A percentile compares a stretch with the other conserved stretches of the same genome.
Evolutionary conservation across 1,140 invertebrate species (phyloP).

Genomic region (Drosophila ananassae): DNA sequence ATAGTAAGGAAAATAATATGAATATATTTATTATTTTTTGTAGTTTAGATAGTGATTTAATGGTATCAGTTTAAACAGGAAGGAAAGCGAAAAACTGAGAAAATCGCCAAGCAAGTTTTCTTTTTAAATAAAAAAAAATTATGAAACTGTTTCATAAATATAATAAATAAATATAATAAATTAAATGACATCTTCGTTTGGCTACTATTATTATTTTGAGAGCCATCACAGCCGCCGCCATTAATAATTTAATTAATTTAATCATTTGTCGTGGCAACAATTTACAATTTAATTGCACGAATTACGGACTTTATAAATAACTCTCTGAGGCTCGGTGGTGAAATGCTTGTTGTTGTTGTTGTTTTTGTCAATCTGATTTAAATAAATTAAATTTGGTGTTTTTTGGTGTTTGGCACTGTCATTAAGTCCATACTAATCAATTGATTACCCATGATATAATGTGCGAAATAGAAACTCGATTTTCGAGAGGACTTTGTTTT

Average conservation of each 20-base stretch:
- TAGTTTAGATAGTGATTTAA: slow-evolving; percentile 10
- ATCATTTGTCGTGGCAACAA: slow-evolving; percentile 57
- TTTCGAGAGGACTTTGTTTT: slow-evolving; percentile 1
- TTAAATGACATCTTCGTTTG: slow-evolving; percentile 13
- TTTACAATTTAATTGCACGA: slow-evolving; percentile 75
- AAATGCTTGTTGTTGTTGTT: slow-evolving; percentile 12
- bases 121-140: no score
- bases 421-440: slow-evolving; percentile 31
- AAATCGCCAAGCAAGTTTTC: slow-evolving; percentile 36
- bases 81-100: slow-evolving; percentile 5
- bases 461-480: neutral
- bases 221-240: slow-evolving; percentile 17
- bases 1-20: neutral
- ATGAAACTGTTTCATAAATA: no score
- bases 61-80: neutral
- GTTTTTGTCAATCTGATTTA: slow-evolving; percentile 2
- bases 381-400: slow-evolving; percentile 1
- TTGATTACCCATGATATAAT: slow-evolving; percentile 32
- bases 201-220: slow-evolving; percentile 19
- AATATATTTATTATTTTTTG: slow-evolving; percentile 1
- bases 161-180: slow-evolving; percentile 2
- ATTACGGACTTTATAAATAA: slow-evolving; percentile 55
- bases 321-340: neutral
- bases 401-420: slow-evolving; percentile 7
- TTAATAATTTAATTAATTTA: slow-evolving; percentile 72